Conservation (phyloP, 2,797 vertebrate genomes). For the Pteronotus mesoamericanus region DNA sequence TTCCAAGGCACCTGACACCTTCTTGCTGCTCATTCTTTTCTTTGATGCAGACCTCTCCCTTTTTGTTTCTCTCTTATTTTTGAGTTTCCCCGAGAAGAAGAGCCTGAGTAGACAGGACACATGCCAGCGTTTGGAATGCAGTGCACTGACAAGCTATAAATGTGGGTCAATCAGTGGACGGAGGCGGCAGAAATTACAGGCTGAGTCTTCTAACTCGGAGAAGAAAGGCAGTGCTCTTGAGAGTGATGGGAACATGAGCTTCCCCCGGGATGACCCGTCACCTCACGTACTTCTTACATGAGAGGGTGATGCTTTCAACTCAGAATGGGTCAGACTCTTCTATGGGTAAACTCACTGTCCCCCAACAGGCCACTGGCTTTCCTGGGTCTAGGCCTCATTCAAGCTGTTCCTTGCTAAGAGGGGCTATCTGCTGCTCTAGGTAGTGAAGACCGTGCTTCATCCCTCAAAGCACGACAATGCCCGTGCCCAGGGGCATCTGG, state of each 20-base stretch:
- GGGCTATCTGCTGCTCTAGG: too few relatives aligned
- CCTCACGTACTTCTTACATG: background rate
- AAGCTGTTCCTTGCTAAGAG: background rate
- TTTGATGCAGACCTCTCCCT: background rate
- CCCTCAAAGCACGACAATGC: rapidly evolving
- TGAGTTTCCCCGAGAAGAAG: constrained; percentile 6
- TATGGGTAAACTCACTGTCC: background rate
- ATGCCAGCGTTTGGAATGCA: background rate
- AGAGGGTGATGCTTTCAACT: background rate
- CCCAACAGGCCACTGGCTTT: background rate
- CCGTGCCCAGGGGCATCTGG: rapidly evolving
- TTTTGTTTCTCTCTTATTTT: background rate
- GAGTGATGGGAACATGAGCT: background rate
- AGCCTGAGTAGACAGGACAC: background rate
- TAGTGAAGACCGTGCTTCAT: rapidly evolving
- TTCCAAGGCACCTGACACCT: background rate
- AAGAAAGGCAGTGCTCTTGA: constrained; percentile 29
- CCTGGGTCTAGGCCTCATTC: background rate
- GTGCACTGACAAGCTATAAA: background rate
- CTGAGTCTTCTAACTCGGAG: background rate
- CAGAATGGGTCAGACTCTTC: background rate
- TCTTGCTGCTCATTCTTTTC: background rate
- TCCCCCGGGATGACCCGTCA: background rate
- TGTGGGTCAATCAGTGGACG: background rate
- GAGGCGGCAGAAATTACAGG: background rate